Evolutionary conservation across 2,113 vertebrate genomes (phyloP).

Genomic region (Ptilorrhoa leucosticta): DNA sequence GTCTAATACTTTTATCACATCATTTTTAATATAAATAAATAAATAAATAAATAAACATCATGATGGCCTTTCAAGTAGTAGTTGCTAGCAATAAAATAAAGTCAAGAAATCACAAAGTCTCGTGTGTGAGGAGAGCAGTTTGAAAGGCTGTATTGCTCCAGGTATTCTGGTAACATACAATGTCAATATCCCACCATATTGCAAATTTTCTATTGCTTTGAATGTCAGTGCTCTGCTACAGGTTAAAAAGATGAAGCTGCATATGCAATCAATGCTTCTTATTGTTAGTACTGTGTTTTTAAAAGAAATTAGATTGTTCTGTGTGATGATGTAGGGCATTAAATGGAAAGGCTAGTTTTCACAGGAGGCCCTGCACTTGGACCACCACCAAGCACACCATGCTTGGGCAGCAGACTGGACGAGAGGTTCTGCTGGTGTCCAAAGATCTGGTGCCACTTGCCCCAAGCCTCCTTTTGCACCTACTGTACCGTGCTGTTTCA

Average conservation of each 20-base stretch:
- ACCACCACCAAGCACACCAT: accelerated
- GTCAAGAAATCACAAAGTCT: conserved; percentile 1
- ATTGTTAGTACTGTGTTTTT: neutral
- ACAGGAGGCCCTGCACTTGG: neutral
- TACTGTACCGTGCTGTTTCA: conserved; percentile 31
- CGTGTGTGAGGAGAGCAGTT: neutral
- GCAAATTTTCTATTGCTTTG: neutral
- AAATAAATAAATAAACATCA: neutral
- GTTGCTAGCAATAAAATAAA: conserved; percentile 13
- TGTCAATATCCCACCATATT: neutral
- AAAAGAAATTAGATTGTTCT: neutral
- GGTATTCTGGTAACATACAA: neutral
- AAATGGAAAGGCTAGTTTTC: neutral
- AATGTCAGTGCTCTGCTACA: neutral
- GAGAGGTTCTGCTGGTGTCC: neutral
- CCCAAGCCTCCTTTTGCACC: neutral
- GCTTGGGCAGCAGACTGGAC: accelerated
- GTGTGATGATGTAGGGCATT: neutral
- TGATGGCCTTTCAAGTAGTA: conserved; percentile 38
- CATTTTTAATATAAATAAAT: neutral
- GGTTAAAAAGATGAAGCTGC: neutral
- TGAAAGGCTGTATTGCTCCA: conserved; percentile 15
- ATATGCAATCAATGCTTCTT: neutral
- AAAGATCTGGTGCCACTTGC: neutral
- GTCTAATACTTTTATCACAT: conserved; percentile 34